phyloP scores from a whole-genome alignment of 2,113 vertebrate genomes.

The Percopsis transmontana region DNA sequence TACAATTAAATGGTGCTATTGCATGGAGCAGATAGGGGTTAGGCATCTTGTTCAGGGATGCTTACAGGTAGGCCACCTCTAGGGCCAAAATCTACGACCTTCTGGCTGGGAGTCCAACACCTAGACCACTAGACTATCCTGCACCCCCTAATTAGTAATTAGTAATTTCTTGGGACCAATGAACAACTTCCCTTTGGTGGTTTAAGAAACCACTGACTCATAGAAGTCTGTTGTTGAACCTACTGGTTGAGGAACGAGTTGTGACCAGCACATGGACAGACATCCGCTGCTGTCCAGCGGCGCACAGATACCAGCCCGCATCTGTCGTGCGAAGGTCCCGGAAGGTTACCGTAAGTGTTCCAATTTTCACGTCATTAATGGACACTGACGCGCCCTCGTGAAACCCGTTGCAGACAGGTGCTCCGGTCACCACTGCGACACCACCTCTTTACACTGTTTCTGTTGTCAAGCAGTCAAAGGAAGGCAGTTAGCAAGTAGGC shows the following conservation, averaged over 20 bases:
- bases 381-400: slow-evolving; percentile 58
- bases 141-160: too few species aligned
- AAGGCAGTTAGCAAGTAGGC: slow-evolving; percentile 11
- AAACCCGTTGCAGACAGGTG: slow-evolving; percentile 64
- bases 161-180: too few species aligned
- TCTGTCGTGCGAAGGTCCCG: slow-evolving; percentile 60
- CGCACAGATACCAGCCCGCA: slow-evolving; percentile 69
- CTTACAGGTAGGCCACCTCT: too few species aligned
- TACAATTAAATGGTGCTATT: too few species aligned
- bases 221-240: slow-evolving; percentile 12
- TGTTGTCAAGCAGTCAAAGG: slow-evolving; percentile 52
- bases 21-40: too few species aligned
- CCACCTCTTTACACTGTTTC: slow-evolving; percentile 74
- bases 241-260: slow-evolving; percentile 49
- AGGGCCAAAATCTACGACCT: too few species aligned
- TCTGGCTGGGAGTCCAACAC: too few species aligned
- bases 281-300: slow-evolving; percentile 41
- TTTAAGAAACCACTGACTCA: too few species aligned
- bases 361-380: slow-evolving; percentile 69
- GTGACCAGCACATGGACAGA: slow-evolving; percentile 52
- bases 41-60: too few species aligned
- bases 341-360: slow-evolving; percentile 67
- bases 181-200: too few species aligned
- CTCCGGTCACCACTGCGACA: slow-evolving; percentile 70
- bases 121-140: too few species aligned